Evolutionary conservation across 2,797 vertebrate genomes (phyloP).

Genomic region (Silurus lanzhouensis): DNA sequence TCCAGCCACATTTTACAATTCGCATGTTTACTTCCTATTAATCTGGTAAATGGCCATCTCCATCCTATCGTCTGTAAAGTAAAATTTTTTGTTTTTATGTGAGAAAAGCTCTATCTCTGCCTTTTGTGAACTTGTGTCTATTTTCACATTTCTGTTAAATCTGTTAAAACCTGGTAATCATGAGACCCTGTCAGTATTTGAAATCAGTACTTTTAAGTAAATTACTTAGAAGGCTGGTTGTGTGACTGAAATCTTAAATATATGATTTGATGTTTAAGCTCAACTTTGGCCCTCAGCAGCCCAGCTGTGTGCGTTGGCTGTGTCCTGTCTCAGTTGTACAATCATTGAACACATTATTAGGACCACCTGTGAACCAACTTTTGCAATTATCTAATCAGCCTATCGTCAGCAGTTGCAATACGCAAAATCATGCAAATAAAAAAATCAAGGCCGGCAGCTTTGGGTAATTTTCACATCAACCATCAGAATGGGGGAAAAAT

Average conservation of each 20-base stretch:
- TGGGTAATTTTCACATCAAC: neutral
- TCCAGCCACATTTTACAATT: neutral
- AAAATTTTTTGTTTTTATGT: neutral
- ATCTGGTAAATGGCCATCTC: neutral
- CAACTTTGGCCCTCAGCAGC: neutral
- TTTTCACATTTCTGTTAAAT: neutral
- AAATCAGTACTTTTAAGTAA: neutral
- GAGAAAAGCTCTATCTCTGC: neutral
- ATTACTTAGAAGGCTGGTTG: constrained; percentile 5
- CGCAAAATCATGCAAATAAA: neutral
- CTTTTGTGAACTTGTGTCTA: neutral
- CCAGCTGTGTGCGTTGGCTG: neutral
- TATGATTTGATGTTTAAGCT: neutral
- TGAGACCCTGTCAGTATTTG: neutral
- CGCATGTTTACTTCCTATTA: neutral
- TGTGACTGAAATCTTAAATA: constrained; percentile 10
- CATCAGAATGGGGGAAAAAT: neutral
- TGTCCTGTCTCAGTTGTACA: neutral
- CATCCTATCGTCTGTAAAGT: neutral
- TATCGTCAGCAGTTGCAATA: neutral
- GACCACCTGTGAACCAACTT: neutral
- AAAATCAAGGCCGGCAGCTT: neutral
- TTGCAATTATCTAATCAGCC: neutral
- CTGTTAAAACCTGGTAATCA: neutral
- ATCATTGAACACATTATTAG: neutral